Evolutionary conservation across 2,888 invertebrate species (phyloP), one percentile per base, ranked within the genome.

Genomic region (Autographa pulchrina): DNA sequence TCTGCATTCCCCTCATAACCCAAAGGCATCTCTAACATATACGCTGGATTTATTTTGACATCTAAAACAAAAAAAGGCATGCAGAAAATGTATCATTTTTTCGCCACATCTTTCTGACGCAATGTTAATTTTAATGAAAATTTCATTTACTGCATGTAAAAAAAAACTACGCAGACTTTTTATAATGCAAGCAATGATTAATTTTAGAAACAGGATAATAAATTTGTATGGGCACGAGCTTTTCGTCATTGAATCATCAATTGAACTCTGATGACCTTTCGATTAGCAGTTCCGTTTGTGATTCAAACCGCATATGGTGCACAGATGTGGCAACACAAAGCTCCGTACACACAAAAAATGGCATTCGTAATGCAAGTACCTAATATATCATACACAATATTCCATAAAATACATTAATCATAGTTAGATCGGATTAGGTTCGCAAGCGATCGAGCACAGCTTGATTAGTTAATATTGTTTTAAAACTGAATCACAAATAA

Each of bases 1-100:
- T 93, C 88, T 1, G 92, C 87, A 72, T 96, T 95, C 76, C 93
- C 92, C 0, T 89, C 86, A 83, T 97, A 97, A 80, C 94, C 90
- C 0, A 72, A 62, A 0, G 97, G 97, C 75, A 89, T 94, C 59
- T 92, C 89, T 0, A 80, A 48, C 64, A 91, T 80, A 82, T 96
- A 97, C 4, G 74, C 81, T 16, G 84, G 65, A 74, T 96, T 91
- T 0, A 97, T 93, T 68, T 83, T 87, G 9, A 96, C 89, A 70
- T 94, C 94, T 92, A 85, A 7, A 90, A 91, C 38, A 60, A 62
- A 38, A 65, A 35, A 59, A 63, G 8, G 35, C 14, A 31, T 56
- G n/a, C 54, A 14, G 8, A 54, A 43, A 11, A 13, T 13, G n/a
- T 25, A 3, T 25, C 25, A 25, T 25, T 25, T 25, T n/a, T n/a